Evolutionary conservation across 1,140 invertebrate species (phyloP), one percentile per base, ranked within the genome.

Genomic region (Epicauta chinensis): DNA sequence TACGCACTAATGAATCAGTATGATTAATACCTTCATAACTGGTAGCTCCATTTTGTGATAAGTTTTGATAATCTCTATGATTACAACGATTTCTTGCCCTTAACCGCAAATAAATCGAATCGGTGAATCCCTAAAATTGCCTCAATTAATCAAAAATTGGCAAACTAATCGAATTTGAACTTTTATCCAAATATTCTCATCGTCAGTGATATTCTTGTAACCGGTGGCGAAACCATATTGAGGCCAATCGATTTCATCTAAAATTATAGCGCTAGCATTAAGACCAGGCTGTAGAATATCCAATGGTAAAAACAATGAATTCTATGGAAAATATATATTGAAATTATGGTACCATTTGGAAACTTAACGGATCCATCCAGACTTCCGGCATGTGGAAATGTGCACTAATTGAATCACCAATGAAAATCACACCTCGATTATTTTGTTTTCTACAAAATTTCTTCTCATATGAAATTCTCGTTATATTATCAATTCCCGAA

Each of bases 201-300:
- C n/a, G n/a, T n/a, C 23, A 37, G 31, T 44, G 11, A 44, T 36
- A 35, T 68, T 65, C 42, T 51, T 62, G 50, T 52, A 64, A 69
- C 75, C 75, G 56, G 76, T 77, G 5, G 54, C 62, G 49, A 70
- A 69, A 5, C 76, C 75, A n/a, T 75, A 52, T 52, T 76, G 69
- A 17, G 76, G 75, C 76, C 76, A 78, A 50, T 78, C 75, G 11
- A 76, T 38, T 62, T 77, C 74, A 68, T 78, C 75, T 47, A 73
- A 69, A 23, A 76, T 29, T 31, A 42, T 14, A 55, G 17, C 12
- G 30, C 45, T 42, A 40, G 30, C 15, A 34, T 49, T 44, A 44
- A 41, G 29, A 16, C 39, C 39, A 14, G 39, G 43, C 34, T 53
- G 29, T n/a, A 11, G 32, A 9, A 49, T 38, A 14, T 17, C 14